Base-by-base conservation (phyloP, 2,113 vertebrate genomes). In the Chrysochloris asiatica region DNA sequence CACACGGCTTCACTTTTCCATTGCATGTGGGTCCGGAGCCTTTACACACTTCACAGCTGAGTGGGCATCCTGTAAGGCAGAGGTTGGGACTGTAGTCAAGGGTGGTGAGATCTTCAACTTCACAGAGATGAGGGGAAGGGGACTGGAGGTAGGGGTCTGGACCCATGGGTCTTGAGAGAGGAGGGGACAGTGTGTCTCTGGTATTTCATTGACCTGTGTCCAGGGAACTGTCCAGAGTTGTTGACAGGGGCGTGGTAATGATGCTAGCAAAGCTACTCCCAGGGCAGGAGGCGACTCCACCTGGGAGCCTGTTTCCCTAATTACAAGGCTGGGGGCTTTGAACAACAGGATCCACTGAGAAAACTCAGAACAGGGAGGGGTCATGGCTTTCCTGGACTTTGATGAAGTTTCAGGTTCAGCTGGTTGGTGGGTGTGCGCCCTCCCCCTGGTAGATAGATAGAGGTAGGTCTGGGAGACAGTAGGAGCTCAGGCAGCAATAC, bases 11-110 rank as follows among this genome's bases (percentile, higher is more conserved):
- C 78, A 91, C 36, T 17, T 63, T 83, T 0, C 97, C 95, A 3
- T 45, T 91, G 93, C 97, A 97, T 0, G 90, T 80, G 71, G 93
- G 67, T 4, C 96, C 96, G 0, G 88, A 59, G 36, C 84, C 69
- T 38, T 38, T 91, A 13, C 97, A 97, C 7, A 96, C 91, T 41
- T 97, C 95, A 1, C 97, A 97, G 54, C 38, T 91, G 4, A 97
- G 86, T 2, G 94, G 73, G 81, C 36, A 43, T 28, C 95, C 96
- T 97, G 91, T 36, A 30, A 67, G 1, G 8, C 11, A 41, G 14
- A 88, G 54, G 47, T 24, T 1, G 2, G 21, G 69, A 48, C 56
- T 56, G 50, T 22, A 19, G 69, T 24, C 79, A 17, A 3, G 76
- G 50, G 19, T 11, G 38, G 4, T 21, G 26, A 8, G 54, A 59